phyloP scores from a whole-genome alignment of 2,797 vertebrate species.

The Myiotriccus ornatus region DNA sequence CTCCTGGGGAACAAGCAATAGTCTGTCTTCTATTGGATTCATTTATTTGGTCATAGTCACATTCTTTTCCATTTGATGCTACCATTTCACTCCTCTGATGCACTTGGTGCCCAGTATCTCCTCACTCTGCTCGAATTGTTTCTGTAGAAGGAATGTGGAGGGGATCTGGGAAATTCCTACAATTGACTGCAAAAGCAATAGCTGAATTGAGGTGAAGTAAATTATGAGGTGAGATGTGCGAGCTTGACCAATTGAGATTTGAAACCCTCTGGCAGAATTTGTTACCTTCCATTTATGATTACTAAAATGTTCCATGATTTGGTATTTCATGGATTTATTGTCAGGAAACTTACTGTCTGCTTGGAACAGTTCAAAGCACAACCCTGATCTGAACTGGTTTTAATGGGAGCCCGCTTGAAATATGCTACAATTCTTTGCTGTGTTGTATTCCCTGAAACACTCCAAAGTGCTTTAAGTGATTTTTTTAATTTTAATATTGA shows the following conservation, averaged over 20 bases:
- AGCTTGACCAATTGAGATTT: background rate
- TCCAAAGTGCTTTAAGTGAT: background rate
- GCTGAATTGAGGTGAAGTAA: background rate
- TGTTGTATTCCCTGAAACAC: background rate
- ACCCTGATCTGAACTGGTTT: background rate
- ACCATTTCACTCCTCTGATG: background rate
- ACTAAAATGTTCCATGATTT: slow-evolving; percentile 21
- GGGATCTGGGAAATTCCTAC: background rate
- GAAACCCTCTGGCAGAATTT: slow-evolving; percentile 9
- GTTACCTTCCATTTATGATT: slow-evolving; percentile 12
- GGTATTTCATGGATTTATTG: slow-evolving; percentile 20
- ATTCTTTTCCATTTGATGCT: background rate
- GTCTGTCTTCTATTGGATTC: background rate
- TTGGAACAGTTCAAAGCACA: background rate
- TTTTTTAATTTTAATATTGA: background rate
- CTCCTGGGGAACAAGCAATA: background rate
- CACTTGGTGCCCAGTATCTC: background rate
- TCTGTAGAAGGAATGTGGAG: background rate
- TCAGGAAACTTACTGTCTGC: slow-evolving; percentile 49
- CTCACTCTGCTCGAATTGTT: background rate
- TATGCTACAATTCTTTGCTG: background rate
- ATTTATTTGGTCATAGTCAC: background rate
- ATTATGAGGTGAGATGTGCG: slow-evolving; percentile 20
- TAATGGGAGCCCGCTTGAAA: background rate
- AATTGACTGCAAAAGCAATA: background rate